phyloP scores from a whole-genome alignment of 2,797 vertebrate species.

The Helostoma temminkii region DNA sequence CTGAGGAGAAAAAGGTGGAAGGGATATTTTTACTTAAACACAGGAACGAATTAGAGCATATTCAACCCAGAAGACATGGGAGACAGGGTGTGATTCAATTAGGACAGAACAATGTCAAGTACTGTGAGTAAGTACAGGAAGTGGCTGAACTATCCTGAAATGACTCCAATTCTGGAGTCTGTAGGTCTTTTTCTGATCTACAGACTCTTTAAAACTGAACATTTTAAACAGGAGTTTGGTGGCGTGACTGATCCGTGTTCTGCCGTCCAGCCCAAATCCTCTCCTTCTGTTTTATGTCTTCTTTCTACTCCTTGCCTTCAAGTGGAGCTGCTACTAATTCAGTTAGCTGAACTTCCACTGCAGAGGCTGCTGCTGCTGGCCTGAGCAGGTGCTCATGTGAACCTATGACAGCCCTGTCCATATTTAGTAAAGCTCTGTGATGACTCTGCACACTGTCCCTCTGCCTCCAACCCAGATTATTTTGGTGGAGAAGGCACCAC shows the following conservation, averaged over 20 bases:
- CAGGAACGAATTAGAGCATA: constrained; percentile 35
- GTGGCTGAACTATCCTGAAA: not conserved
- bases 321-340: not conserved
- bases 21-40: constrained; percentile 42
- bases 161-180: not conserved
- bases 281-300: not conserved
- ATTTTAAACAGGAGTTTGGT: not conserved
- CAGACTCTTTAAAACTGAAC: not conserved
- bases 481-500: constrained; percentile 67
- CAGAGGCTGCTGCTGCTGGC: constrained; percentile 16
- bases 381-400: constrained; percentile 41
- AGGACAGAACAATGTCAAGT: not conserved
- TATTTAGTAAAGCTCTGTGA: constrained; percentile 78
- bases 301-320: not conserved
- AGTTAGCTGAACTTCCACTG: not conserved
- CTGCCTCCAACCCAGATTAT: constrained; percentile 72
- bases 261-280: not conserved
- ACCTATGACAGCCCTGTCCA: constrained; percentile 52
- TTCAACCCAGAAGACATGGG: constrained; percentile 12
- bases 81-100: not conserved
- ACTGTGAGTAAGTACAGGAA: constrained; percentile 11
- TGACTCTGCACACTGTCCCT: constrained; percentile 36
- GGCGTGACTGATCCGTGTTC: not conserved
- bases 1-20: not conserved
- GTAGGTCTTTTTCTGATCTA: too few species aligned